A percentile compares a stretch with the other conserved stretches of the same genome.
Evolutionary conservation across 2,113 vertebrate species (phyloP).

Genomic region (Tupaia tana): DNA sequence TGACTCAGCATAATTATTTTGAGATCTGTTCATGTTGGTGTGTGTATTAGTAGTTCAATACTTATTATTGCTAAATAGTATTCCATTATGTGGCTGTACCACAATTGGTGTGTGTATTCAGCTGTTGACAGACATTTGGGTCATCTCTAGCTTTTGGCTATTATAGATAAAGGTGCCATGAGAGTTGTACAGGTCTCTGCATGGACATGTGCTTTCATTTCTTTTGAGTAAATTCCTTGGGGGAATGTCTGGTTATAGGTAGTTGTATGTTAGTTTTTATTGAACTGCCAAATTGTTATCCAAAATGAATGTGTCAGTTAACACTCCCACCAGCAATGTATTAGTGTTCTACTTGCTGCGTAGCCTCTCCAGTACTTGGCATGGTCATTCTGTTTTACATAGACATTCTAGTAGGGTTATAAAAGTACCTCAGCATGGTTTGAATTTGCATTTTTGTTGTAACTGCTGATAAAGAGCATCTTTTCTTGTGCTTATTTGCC

Average conservation of each 20-base stretch:
- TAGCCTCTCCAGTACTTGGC: accelerated
- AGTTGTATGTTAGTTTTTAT: not conserved
- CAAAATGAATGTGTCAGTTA: not conserved
- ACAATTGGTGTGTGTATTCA: not conserved
- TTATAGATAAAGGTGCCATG: not conserved
- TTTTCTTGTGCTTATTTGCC: not conserved
- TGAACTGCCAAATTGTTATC: not conserved
- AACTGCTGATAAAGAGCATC: not conserved
- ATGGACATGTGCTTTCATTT: not conserved
- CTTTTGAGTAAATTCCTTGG: not conserved
- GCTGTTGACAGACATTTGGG: not conserved
- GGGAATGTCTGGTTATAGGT: not conserved
- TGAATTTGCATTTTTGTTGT: not conserved
- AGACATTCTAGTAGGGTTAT: not conserved
- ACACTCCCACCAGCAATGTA: not conserved
- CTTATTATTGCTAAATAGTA: not conserved
- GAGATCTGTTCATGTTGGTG: not conserved
- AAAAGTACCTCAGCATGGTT: not conserved
- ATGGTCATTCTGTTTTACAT: not conserved
- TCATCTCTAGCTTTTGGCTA: not conserved
- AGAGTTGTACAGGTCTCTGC: not conserved
- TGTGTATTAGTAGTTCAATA: not conserved
- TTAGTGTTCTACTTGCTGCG: not conserved
- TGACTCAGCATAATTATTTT: not conserved
- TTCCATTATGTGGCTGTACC: not conserved